Percentiles rank a stretch among this genome's conserved stretches.
phyloP scores from a whole-genome alignment of 2,888 invertebrate genomes.

The Tenthredo notha region DNA sequence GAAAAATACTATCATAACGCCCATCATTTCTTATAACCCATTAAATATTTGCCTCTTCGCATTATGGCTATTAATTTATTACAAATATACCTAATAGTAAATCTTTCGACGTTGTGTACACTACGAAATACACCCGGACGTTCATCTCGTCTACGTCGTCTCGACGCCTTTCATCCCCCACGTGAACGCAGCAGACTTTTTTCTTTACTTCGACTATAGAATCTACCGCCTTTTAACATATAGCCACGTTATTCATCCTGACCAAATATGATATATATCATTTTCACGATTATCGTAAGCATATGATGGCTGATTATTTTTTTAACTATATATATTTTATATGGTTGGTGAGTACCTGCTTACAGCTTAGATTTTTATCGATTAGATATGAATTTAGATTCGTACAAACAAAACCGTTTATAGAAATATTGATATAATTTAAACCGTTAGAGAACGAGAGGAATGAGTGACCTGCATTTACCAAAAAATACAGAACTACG shows the following conservation, averaged over 20 bases:
- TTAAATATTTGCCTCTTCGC: conserved; percentile 61
- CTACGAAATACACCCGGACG: conserved; percentile 14
- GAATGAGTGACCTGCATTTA: neutral
- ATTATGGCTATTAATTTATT: conserved; percentile 54
- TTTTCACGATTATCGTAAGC: neutral
- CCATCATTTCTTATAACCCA: conserved; percentile 54
- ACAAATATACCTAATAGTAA: conserved; percentile 41
- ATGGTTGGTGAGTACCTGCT: neutral
- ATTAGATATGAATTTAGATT: neutral
- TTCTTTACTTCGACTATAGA: neutral
- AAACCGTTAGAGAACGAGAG: neutral
- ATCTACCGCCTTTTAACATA: neutral
- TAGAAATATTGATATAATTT: neutral
- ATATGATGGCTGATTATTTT: neutral
- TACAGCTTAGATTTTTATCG: neutral
- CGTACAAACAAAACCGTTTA: neutral
- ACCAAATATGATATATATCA: neutral
- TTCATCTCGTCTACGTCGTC: conserved; percentile 6
- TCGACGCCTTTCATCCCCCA: conserved; percentile 17
- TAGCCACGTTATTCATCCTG: neutral
- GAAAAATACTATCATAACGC: conserved; percentile 42
- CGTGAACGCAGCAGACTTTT: neutral
- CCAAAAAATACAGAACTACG: too few relatives aligned
- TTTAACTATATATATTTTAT: neutral
- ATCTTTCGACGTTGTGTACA: conserved; percentile 32